Conservation (phyloP, 2,888 invertebrate species). For the Trisateles emortualis region DNA sequence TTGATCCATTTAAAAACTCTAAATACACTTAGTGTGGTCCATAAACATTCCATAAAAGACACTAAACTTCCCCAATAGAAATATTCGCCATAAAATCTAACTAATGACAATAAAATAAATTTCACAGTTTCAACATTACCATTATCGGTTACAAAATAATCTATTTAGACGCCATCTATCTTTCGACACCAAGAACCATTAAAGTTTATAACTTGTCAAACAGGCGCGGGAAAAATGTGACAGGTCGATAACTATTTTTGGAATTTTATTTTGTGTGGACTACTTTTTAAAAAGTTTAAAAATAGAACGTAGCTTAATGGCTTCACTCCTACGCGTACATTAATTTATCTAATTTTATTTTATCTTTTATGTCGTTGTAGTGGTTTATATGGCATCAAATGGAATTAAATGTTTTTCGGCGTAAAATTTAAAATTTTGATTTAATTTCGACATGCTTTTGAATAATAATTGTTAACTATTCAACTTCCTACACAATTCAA, state of each 20-base stretch:
- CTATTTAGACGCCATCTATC: constrained; percentile 36
- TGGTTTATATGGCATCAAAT: neutral
- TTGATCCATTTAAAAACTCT: constrained; percentile 2
- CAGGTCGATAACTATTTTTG: constrained; percentile 37
- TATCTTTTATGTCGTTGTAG: neutral
- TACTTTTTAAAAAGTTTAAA: constrained; percentile 14
- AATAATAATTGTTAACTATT: no score
- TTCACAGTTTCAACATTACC: constrained; percentile 20
- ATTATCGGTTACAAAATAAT: constrained; percentile 35
- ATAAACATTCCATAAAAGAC: constrained; percentile 1
- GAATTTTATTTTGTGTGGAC: constrained; percentile 20
- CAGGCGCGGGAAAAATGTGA: constrained; percentile 29
- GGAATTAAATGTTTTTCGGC: neutral
- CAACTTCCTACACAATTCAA: no score
- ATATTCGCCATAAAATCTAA: constrained; percentile 18
- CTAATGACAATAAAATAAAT: constrained; percentile 9
- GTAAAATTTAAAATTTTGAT: neutral
- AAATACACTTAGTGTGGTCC: constrained; percentile 1
- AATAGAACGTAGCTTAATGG: constrained; percentile 3
- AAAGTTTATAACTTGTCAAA: constrained; percentile 42
- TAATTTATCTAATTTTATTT: neutral
- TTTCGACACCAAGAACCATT: constrained; percentile 28
- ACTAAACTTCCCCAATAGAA: neutral
- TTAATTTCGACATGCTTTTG: neutral
- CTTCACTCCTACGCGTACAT: neutral